phyloP scores from a whole-genome alignment of 2,797 vertebrate species.

The Netta rufina region DNA sequence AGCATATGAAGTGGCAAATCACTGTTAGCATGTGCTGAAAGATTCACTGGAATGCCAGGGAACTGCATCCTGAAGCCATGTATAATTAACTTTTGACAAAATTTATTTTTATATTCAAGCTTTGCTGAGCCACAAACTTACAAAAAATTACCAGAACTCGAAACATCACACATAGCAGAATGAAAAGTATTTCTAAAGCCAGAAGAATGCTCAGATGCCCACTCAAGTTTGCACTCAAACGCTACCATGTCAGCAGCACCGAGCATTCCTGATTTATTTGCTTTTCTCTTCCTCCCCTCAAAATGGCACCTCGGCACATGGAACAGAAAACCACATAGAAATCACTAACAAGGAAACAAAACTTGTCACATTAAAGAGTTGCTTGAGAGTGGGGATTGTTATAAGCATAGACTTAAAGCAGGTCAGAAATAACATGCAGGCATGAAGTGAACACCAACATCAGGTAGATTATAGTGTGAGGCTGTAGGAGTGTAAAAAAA shows the following conservation, averaged over 20 bases:
- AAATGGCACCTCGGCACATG: background rate
- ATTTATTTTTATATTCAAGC: background rate
- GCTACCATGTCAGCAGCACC: background rate
- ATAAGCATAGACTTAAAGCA: background rate
- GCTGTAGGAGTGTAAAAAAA: background rate
- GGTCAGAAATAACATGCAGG: background rate
- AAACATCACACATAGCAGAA: background rate
- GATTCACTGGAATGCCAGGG: background rate
- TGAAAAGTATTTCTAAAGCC: background rate
- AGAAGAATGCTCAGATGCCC: background rate
- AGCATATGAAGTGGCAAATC: background rate
- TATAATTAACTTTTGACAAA: background rate
- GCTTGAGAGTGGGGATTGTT: background rate
- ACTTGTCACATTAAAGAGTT: background rate
- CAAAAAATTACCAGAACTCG: background rate
- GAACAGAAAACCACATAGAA: background rate
- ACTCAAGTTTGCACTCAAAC: background rate
- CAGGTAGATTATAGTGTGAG: background rate
- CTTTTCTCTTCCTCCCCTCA: background rate
- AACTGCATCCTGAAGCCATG: background rate
- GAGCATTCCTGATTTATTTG: background rate
- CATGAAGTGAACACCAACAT: background rate
- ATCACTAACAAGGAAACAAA: background rate
- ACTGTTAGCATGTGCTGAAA: rapidly evolving
- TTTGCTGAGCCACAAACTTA: background rate